A percentile compares a stretch with the other conserved stretches of the same genome.
Evolutionary conservation across 2,888 invertebrate species (phyloP).

Genomic region (Coecobrya sp.): DNA sequence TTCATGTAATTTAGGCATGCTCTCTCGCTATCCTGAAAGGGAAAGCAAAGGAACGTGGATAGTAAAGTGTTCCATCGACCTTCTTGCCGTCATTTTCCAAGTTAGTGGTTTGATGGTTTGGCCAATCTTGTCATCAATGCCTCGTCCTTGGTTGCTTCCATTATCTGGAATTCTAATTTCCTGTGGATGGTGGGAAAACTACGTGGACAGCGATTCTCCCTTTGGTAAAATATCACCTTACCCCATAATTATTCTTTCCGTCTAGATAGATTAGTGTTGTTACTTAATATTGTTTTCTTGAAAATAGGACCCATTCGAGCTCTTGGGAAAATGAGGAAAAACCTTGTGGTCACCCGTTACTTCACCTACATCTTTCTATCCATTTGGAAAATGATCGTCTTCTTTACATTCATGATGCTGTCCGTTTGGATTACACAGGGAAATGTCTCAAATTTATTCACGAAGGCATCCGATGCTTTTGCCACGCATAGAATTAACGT

Average conservation of each 20-base stretch:
- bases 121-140: constrained; percentile 91
- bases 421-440: constrained; percentile 92
- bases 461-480: constrained; percentile 92
- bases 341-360: constrained; percentile 92
- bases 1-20: constrained; percentile 89
- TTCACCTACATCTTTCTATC: constrained; percentile 97
- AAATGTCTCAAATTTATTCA: constrained; percentile 93
- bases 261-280: no score
- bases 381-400: constrained; percentile 95
- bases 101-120: constrained; percentile 97
- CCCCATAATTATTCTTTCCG: not conserved
- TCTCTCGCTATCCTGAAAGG: constrained; percentile 95
- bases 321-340: constrained; percentile 93
- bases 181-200: constrained; percentile 99
- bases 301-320: constrained; percentile 87
- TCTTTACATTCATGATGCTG: constrained; percentile 91
- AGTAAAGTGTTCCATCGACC: constrained; percentile 89
- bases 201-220: constrained; percentile 95
- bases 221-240: constrained; percentile 89
- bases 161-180: constrained; percentile 95
- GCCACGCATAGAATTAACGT: constrained; percentile 93
- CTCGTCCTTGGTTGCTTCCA: constrained; percentile 94
- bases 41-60: constrained; percentile 88
- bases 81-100: constrained; percentile 95
- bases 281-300: no score